phyloP scores from a whole-genome alignment of 2,888 invertebrate species.

The Pogonocherus hispidulus region DNA sequence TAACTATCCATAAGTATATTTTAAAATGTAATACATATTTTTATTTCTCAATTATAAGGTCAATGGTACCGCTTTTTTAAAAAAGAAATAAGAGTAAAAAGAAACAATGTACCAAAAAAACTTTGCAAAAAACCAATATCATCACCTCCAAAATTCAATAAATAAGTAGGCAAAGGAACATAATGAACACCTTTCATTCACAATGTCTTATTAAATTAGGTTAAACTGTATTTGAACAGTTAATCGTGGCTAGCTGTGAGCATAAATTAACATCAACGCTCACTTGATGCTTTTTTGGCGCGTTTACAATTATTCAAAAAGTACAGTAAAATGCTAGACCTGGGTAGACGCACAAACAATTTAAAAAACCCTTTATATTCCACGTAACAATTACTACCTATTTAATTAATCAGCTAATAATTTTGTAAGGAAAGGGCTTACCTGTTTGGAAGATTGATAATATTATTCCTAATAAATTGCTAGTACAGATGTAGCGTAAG shows the following conservation, averaged over 20 bases:
- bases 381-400: not conserved
- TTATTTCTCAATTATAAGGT: too few species aligned
- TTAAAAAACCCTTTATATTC: not conserved
- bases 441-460: not conserved
- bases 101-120: too few species aligned
- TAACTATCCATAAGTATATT: too few species aligned
- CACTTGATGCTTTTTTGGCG: constrained; percentile 12
- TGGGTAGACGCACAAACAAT: not conserved
- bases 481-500: not conserved
- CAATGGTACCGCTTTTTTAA: too few species aligned
- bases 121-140: too few species aligned
- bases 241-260: constrained; percentile 33
- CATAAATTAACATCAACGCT: constrained; percentile 19
- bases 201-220: constrained; percentile 39
- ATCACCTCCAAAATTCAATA: too few species aligned
- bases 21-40: too few species aligned
- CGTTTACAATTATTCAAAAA: not conserved
- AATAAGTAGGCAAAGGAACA: too few species aligned
- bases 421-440: not conserved
- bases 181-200: too few species aligned
- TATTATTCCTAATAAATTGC: not conserved
- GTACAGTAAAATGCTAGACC: not conserved
- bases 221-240: constrained; percentile 50
- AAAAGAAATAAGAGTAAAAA: too few species aligned
- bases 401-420: not conserved